Conservation (phyloP, 1,140 invertebrate genomes). For the Aphaenogaster rudis region DNA sequence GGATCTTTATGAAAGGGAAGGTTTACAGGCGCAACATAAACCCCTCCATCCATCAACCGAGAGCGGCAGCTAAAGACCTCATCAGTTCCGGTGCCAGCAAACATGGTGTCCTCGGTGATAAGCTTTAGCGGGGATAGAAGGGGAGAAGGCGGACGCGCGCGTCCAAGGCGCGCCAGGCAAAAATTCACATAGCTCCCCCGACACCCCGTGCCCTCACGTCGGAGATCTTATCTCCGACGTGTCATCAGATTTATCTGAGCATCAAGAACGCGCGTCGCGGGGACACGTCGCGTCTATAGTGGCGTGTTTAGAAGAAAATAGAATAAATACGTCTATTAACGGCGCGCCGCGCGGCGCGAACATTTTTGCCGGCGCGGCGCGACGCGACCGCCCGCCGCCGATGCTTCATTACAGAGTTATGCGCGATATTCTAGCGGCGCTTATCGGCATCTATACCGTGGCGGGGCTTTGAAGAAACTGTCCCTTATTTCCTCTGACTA, state of each 20-base stretch:
- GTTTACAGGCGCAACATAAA: slow-evolving; percentile 78
- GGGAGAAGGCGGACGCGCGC: slow-evolving; percentile 24
- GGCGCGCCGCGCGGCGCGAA: slow-evolving; percentile 2
- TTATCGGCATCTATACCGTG: slow-evolving; percentile 74
- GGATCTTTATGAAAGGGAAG: slow-evolving; percentile 79
- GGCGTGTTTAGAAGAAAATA: slow-evolving; percentile 56
- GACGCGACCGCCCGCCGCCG: slow-evolving; percentile 41
- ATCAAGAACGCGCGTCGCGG: slow-evolving; percentile 69
- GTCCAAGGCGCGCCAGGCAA: slow-evolving; percentile 56
- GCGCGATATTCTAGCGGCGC: slow-evolving; percentile 67
- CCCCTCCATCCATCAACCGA: slow-evolving; percentile 78
- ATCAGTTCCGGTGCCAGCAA: slow-evolving; percentile 78
- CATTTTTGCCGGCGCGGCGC: slow-evolving; percentile 48
- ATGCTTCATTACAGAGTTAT: slow-evolving; percentile 73
- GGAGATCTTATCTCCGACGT: slow-evolving; percentile 71
- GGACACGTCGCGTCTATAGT: slow-evolving; percentile 50
- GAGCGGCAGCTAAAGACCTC: slow-evolving; percentile 80
- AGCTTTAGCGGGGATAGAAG: slow-evolving; percentile 65
- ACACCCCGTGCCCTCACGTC: background rate
- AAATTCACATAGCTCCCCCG: slow-evolving; percentile 72
- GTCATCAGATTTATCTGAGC: slow-evolving; percentile 76
- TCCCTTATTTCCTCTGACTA: slow-evolving; percentile 49
- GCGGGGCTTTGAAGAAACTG: slow-evolving; percentile 64
- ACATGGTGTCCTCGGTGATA: slow-evolving; percentile 75
- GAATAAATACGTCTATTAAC: slow-evolving; percentile 69